Percentiles rank a stretch among this genome's conserved stretches.
Evolutionary conservation across 2,888 invertebrate genomes (phyloP).

Genomic region (Sipha maydis): DNA sequence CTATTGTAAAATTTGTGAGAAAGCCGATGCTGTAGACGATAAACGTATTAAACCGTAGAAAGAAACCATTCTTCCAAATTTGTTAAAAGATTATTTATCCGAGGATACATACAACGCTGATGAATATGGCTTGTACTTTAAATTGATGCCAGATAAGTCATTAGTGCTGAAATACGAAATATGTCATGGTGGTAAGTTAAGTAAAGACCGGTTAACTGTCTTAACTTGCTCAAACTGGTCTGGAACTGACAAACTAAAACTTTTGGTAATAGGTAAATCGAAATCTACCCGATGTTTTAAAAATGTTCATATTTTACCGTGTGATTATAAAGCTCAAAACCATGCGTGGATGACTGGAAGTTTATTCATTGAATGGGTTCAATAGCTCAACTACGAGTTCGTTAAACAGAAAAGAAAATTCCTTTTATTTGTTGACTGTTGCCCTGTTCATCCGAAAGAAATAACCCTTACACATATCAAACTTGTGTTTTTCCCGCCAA

Average conservation of each 20-base stretch:
- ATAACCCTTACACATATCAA: too few relatives aligned
- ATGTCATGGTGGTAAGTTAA: slow-evolving; percentile 67
- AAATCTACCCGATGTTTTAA: slow-evolving; percentile 66
- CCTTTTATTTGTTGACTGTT: too few relatives aligned
- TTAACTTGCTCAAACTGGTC: slow-evolving; percentile 54
- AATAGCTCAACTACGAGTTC: slow-evolving; percentile 20
- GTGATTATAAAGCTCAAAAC: slow-evolving; percentile 66
- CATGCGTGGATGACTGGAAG: slow-evolving; percentile 63
- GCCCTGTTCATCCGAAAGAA: too few relatives aligned
- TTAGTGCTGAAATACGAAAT: slow-evolving; percentile 65
- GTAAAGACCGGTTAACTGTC: slow-evolving; percentile 64
- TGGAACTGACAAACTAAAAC: slow-evolving; percentile 65
- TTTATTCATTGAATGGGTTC: slow-evolving; percentile 36
- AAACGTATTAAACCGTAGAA: background rate
- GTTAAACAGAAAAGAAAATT: too few relatives aligned
- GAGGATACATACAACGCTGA: slow-evolving; percentile 66
- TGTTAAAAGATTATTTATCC: slow-evolving; percentile 64
- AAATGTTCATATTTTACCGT: slow-evolving; percentile 64
- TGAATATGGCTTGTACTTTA: slow-evolving; percentile 65
- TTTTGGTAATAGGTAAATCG: slow-evolving; percentile 66
- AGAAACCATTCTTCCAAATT: slow-evolving; percentile 61
- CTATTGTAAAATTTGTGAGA: slow-evolving; percentile 9
- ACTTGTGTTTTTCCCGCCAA: too few relatives aligned
- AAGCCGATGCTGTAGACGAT: background rate
- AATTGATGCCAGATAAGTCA: slow-evolving; percentile 65